A percentile compares a stretch with the other conserved stretches of the same genome.
Evolutionary conservation across 2,888 invertebrate genomes (phyloP).

Genomic region (Noctua janthina): DNA sequence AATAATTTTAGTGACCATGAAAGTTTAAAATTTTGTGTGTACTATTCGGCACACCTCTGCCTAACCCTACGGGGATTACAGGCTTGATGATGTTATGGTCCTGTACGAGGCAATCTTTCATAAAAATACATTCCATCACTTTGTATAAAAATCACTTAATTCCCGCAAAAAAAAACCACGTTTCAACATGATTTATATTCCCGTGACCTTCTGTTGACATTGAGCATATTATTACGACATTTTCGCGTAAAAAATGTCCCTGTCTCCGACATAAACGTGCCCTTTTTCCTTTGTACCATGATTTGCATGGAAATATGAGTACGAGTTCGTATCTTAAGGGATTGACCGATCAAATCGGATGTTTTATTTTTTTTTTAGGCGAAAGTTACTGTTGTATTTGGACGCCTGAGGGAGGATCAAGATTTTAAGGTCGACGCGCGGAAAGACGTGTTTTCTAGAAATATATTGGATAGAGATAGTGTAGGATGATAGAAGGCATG

Average conservation of each 20-base stretch:
- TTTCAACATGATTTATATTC: slow-evolving; percentile 39
- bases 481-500: too few species aligned
- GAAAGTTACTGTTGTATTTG: not conserved
- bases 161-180: not conserved
- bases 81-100: not conserved
- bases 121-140: not conserved
- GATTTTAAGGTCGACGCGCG: not conserved
- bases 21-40: too few species aligned
- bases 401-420: not conserved
- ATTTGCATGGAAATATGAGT: slow-evolving; percentile 49
- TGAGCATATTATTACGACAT: slow-evolving; percentile 32
- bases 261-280: slow-evolving; percentile 10
- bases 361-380: slow-evolving; percentile 15
- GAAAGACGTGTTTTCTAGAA: not conserved
- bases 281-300: slow-evolving; percentile 11
- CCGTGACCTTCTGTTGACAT: slow-evolving; percentile 47
- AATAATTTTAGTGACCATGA: too few species aligned
- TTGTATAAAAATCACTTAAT: slow-evolving; percentile 1
- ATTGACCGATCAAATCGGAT: slow-evolving; percentile 46
- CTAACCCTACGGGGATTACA: not conserved
- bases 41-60: not conserved
- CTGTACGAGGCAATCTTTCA: not conserved
- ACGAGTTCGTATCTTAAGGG: slow-evolving; percentile 23
- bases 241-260: slow-evolving; percentile 39
- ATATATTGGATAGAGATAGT: not conserved